phyloP scores from a whole-genome alignment of 2,113 vertebrate genomes.

The Plestiodon gilberti region DNA sequence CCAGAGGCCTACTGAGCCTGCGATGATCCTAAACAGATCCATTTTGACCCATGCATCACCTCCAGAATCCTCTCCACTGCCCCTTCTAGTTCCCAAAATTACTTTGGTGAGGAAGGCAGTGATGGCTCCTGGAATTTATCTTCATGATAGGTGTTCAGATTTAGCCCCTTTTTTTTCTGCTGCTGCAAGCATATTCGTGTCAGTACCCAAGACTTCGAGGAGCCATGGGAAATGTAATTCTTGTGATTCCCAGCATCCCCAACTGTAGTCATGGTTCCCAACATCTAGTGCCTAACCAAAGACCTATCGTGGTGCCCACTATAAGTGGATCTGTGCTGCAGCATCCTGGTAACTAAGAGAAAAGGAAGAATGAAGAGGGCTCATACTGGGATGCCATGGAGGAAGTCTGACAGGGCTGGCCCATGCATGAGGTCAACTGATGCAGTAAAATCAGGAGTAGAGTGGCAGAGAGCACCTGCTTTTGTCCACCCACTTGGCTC shows the following conservation, averaged over 20 bases:
- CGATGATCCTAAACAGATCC: no score
- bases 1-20: background rate
- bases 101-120: background rate
- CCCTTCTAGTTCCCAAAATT: background rate
- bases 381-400: background rate
- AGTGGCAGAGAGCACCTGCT: no score
- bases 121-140: background rate
- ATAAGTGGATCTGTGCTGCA: no score
- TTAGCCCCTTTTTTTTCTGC: background rate
- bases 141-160: background rate
- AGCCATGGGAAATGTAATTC: background rate
- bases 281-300: background rate
- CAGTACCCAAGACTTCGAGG: background rate
- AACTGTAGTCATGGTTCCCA: background rate
- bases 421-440: no score
- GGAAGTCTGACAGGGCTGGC: no score
- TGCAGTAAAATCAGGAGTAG: no score
- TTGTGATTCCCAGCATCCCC: background rate
- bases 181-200: background rate
- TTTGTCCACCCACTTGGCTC: no score
- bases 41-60: no score
- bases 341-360: background rate
- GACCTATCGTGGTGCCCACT: no score
- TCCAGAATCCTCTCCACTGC: background rate
- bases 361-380: background rate